Evolutionary conservation across 1,140 invertebrate genomes (phyloP).

Genomic region (Galleria mellonella): DNA sequence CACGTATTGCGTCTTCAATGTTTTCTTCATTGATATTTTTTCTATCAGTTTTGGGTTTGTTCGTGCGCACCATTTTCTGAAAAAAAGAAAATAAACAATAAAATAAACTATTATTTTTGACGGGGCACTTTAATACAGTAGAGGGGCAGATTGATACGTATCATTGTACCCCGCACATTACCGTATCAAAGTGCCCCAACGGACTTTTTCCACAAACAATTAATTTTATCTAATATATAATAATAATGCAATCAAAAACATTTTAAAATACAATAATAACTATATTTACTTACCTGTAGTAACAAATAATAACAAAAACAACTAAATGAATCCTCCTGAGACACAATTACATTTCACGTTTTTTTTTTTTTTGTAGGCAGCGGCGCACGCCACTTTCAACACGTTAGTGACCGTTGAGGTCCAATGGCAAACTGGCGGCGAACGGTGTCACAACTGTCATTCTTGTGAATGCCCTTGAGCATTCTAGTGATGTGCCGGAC

Average conservation of each 20-base stretch:
- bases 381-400: conserved; percentile 2
- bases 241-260: conserved; percentile 15
- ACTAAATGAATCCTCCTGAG: conserved; percentile 7
- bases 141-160: conserved; percentile 22
- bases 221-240: conserved; percentile 15
- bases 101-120: conserved; percentile 1
- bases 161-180: conserved; percentile 21
- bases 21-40: neutral
- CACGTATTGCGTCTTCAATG: neutral
- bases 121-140: conserved; percentile 12
- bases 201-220: conserved; percentile 18
- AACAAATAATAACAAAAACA: conserved; percentile 12
- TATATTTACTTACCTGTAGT: conserved; percentile 17
- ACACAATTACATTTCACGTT: too few species aligned
- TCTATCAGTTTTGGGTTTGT: too few species aligned
- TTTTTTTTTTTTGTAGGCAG: too few species aligned
- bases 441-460: conserved; percentile 3
- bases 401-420: conserved; percentile 12
- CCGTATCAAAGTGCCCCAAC: conserved; percentile 19
- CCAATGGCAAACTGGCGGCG: too few species aligned
- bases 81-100: too few species aligned
- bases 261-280: conserved; percentile 12
- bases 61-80: too few species aligned
- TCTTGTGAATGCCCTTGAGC: conserved; percentile 12
- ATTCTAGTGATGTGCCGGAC: conserved; percentile 14